These are phyloP conservation scores for Dasyornis broadbenti DNA, from an alignment of 2,113 vertebrate species.

Conservation along the genomic window DNA sequence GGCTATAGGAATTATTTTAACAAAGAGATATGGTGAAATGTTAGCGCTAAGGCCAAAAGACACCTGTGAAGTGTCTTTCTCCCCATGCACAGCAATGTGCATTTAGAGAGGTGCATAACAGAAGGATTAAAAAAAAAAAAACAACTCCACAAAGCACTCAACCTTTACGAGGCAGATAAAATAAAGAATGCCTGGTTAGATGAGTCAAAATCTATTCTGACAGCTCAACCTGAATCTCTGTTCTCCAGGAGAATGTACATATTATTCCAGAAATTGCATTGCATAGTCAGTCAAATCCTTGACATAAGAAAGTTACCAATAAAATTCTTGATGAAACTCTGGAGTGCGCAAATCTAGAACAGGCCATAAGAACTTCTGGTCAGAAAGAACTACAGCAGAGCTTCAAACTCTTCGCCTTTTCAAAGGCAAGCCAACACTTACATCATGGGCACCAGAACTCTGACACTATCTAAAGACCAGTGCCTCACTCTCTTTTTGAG, in stretches of 20 bases:
- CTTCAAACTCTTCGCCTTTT: neutral
- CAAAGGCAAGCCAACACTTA: neutral
- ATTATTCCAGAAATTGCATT: neutral
- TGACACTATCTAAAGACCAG: neutral
- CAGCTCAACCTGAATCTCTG: neutral
- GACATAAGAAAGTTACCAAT: neutral
- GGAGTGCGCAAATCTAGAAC: neutral
- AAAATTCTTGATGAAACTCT: neutral
- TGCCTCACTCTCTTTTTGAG: neutral
- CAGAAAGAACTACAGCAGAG: neutral
- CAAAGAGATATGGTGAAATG: neutral
- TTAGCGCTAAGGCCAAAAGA: neutral
- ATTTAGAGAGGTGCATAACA: neutral
- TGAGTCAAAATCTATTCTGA: neutral
- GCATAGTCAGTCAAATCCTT: neutral
- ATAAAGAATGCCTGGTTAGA: neutral
- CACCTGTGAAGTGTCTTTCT: neutral
- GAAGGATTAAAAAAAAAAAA: neutral
- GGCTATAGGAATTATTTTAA: neutral
- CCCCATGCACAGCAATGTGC: fast-evolving
- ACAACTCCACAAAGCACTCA: neutral
- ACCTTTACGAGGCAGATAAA: neutral
- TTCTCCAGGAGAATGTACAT: neutral
- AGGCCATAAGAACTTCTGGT: neutral
- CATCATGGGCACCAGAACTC: neutral